Base-by-base conservation (phyloP, 2,888 invertebrate genomes). In the Disparrhopalites patrizii region DNA sequence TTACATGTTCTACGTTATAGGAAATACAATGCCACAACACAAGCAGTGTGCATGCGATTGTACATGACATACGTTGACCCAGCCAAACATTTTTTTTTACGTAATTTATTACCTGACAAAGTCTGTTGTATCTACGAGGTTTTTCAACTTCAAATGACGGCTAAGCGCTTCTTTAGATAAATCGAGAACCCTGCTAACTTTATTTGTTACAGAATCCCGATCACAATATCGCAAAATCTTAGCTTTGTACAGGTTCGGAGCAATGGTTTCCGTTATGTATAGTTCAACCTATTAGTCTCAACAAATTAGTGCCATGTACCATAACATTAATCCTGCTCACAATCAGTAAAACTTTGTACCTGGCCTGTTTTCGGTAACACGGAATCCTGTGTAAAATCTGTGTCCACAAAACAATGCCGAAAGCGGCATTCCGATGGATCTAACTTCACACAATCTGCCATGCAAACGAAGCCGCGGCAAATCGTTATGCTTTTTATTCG, bases 401-500 rank as follows among this genome's bases (percentile, higher is more conserved):
- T 15, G 8, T 31, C 23, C 18, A 43, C 20, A 18, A 64, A 56
- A 47, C 36, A 64, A 47, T 64, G 64, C n/a, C 64, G 43, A n/a
- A 50, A 13, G 13, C 4, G 3, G 27, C 64, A 64, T 4, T 20
- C 27, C 18, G 38, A 10, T n/a, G 5, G 13, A 47, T 64, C 56
- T 25, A 64, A 38, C 20, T 64, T 23, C 27, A 31, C 13, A 27
- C 64, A 64, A 30, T 31, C 30, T 13, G 47, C 64, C n/a, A 47
- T 30, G 27, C 64, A 64, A 30, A 55, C 57, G 27, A 64, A 56
- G 10, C 64, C 64, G 20, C 23, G 38, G n/a, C 64, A 64, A 7
- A 64, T 8, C 2, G 55, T 23, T 27, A 20, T 28, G 8, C n/a
- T 23, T 23, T 64, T 27, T 23, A 55, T 40, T 4, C 20, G 18